phyloP scores from a whole-genome alignment of 1,140 invertebrate species.

The Eubasilissa regina region DNA sequence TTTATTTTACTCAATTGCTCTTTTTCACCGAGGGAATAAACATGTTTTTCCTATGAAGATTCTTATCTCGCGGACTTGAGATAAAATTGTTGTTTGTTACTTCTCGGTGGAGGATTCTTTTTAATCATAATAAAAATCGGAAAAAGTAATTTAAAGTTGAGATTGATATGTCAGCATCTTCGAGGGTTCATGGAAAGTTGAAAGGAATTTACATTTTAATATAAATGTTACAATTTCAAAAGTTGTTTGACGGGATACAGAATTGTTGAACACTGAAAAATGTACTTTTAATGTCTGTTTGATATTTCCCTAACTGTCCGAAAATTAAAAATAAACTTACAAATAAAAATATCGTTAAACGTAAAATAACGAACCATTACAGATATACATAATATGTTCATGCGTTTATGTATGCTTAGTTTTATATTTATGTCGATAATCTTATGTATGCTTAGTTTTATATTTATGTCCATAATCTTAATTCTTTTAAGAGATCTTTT shows the following conservation, averaged over 20 bases:
- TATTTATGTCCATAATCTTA: too few relatives aligned
- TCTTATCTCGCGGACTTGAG: background rate
- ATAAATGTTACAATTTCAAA: constrained; percentile 12
- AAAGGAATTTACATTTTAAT: background rate
- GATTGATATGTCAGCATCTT: constrained; percentile 19
- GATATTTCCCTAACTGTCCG: too few relatives aligned
- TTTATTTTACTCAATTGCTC: constrained; percentile 14
- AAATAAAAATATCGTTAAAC: too few relatives aligned
- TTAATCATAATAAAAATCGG: constrained; percentile 36
- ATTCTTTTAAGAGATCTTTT: too few relatives aligned
- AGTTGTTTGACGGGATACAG: background rate
- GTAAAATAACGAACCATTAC: too few relatives aligned
- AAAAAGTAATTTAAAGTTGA: constrained; percentile 24
- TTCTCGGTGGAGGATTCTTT: background rate
- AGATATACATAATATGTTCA: too few relatives aligned
- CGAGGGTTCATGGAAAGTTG: background rate
- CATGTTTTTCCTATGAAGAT: background rate
- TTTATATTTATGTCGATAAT: too few relatives aligned
- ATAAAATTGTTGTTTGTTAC: constrained; percentile 26
- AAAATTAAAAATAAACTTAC: too few relatives aligned
- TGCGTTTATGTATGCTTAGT: too few relatives aligned
- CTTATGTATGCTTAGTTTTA: too few relatives aligned
- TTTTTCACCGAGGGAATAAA: constrained; percentile 21
- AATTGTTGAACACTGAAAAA: background rate
- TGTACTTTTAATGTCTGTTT: too few relatives aligned